phyloP scores from a whole-genome alignment of 2,797 vertebrate genomes.

The Tokudaia muenninki region DNA sequence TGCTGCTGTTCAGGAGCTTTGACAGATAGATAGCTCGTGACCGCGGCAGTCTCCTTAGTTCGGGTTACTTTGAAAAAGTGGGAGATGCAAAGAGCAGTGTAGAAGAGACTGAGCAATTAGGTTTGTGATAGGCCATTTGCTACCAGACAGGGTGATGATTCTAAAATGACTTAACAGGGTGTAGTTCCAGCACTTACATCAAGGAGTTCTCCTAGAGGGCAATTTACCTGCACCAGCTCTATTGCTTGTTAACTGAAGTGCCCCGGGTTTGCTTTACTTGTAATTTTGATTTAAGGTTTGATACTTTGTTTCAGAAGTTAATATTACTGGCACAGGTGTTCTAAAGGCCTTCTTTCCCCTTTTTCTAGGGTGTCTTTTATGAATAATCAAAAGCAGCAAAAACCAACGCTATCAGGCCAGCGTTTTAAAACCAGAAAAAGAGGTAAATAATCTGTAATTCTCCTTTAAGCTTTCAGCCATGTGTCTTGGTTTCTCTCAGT shows the following conservation, averaged over 20 bases:
- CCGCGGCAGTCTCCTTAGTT: background rate
- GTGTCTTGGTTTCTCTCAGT: background rate
- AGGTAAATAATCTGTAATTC: constrained; percentile 89
- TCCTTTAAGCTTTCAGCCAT: background rate
- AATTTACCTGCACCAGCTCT: background rate
- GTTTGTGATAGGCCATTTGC: background rate
- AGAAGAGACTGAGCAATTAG: background rate
- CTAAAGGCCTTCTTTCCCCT: constrained; percentile 69
- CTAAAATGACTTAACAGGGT: background rate
- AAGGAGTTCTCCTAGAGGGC: background rate
- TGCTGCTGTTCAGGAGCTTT: background rate
- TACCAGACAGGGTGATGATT: background rate
- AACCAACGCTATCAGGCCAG: constrained; percentile 99
- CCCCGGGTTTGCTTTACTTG: background rate
- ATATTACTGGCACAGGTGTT: background rate
- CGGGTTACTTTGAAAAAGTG: background rate
- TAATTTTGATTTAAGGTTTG: background rate
- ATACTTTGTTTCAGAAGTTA: constrained; percentile 38
- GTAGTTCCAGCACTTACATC: background rate
- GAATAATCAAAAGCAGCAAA: constrained; percentile 99
- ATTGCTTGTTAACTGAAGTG: background rate
- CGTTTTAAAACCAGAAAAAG: constrained; percentile 99
- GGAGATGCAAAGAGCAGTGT: background rate
- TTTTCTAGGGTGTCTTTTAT: constrained; percentile 97
- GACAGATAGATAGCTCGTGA: background rate